Evolutionary conservation across 1,140 invertebrate species (phyloP).

Genomic region (Chionoecetes opilio): DNA sequence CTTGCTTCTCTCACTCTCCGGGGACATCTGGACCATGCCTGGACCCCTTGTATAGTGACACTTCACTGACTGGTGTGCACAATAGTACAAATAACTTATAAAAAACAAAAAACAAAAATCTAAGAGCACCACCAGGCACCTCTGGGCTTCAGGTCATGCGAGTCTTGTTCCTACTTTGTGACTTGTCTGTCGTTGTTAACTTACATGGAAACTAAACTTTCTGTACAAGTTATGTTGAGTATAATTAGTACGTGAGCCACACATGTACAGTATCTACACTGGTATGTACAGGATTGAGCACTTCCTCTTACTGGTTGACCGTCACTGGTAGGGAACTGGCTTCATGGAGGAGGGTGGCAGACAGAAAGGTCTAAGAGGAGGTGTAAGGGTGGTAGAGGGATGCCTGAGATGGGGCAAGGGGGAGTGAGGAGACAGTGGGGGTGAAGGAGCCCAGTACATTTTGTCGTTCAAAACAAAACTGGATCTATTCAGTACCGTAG

Average conservation of each 20-base stretch:
- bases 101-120: neutral
- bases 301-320: slow-evolving; percentile 61
- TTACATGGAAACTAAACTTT: slow-evolving; percentile 37
- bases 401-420: neutral
- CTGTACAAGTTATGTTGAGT: slow-evolving; percentile 50
- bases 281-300: slow-evolving; percentile 76
- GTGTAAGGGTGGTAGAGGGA: neutral
- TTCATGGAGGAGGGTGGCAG: neutral
- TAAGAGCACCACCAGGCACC: slow-evolving; percentile 14
- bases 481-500: neutral
- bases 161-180: slow-evolving; percentile 64
- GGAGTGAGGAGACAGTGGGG: neutral
- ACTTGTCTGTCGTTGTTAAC: slow-evolving; percentile 42
- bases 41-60: neutral
- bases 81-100: neutral
- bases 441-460: neutral
- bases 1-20: neutral
- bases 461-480: neutral
- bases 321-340: slow-evolving; percentile 48
- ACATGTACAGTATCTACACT: slow-evolving; percentile 66
- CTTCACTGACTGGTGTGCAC: slow-evolving; percentile 39
- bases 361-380: no score
- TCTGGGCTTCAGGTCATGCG: slow-evolving; percentile 51
- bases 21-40: neutral
- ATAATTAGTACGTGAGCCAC: slow-evolving; percentile 64